Evolutionary conservation across 2,888 invertebrate genomes (phyloP).

Genomic region (Lydus trimaculatus): DNA sequence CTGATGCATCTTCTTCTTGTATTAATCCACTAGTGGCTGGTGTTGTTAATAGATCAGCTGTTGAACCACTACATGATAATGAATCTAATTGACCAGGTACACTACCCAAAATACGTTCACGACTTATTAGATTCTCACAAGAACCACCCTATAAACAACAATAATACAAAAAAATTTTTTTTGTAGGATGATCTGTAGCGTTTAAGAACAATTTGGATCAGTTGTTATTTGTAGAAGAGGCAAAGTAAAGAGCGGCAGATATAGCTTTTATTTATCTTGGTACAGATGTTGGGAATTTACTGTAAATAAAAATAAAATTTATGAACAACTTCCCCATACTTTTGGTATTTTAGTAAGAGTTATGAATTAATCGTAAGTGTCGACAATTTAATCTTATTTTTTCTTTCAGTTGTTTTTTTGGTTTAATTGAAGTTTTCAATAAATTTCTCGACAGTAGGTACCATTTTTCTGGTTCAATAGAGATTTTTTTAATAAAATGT

Average conservation of each 20-base stretch:
- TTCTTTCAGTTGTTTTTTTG: neutral
- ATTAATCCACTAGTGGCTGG: conserved; percentile 12
- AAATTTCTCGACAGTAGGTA: neutral
- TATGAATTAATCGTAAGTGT: neutral
- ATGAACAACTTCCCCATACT: conserved; percentile 10
- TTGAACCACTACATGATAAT: conserved; percentile 59
- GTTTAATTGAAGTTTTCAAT: neutral
- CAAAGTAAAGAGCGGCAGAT: neutral
- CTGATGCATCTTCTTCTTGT: conserved; percentile 63
- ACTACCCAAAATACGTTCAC: conserved; percentile 65
- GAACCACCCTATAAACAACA: conserved; percentile 73
- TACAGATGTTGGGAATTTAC: conserved; percentile 3
- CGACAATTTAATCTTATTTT: conserved; percentile 5
- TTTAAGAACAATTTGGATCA: neutral
- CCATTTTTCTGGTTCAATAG: no score
- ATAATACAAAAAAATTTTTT: neutral
- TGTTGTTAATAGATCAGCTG: conserved; percentile 60
- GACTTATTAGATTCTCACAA: conserved; percentile 73
- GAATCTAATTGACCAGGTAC: conserved; percentile 60
- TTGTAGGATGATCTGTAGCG: neutral
- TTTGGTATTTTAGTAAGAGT: conserved; percentile 2
- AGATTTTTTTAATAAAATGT: no score
- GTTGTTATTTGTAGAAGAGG: neutral
- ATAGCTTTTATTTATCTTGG: conserved; percentile 10
- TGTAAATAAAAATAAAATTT: conserved; percentile 8